Evolutionary conservation across 2,888 invertebrate genomes (phyloP).

Genomic region (Hyalella azteca): DNA sequence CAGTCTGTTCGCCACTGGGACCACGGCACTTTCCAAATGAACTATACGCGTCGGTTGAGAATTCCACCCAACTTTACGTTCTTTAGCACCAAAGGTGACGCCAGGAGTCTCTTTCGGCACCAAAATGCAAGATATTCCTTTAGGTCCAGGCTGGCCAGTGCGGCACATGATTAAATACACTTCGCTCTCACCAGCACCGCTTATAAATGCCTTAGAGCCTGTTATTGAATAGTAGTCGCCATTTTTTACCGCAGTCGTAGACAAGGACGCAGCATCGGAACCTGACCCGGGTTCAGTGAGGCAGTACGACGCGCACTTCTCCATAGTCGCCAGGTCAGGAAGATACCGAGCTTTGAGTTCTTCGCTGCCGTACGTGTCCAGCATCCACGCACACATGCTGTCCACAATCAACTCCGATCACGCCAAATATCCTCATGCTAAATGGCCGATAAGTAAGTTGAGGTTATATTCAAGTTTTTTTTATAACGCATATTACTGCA

Average conservation of each 20-base stretch:
- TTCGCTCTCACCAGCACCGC: slow-evolving; percentile 67
- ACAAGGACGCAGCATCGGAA: slow-evolving; percentile 67
- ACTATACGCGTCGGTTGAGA: slow-evolving; percentile 69
- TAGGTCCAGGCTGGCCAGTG: slow-evolving; percentile 66
- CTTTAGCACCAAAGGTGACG: slow-evolving; percentile 68
- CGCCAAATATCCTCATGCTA: too few relatives aligned
- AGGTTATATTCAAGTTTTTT: background rate
- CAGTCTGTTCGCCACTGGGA: slow-evolving; percentile 65
- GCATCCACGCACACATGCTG: slow-evolving; percentile 69
- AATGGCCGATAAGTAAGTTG: too few relatives aligned
- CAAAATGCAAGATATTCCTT: slow-evolving; percentile 68
- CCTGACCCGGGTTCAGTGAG: slow-evolving; percentile 68
- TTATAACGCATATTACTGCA: background rate
- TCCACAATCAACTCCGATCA: too few relatives aligned
- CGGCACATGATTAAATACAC: slow-evolving; percentile 69
- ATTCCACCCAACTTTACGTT: slow-evolving; percentile 69
- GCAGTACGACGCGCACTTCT: slow-evolving; percentile 67
- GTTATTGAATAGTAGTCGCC: slow-evolving; percentile 68
- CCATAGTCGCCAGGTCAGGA: slow-evolving; percentile 66
- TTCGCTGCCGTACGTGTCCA: slow-evolving; percentile 67
- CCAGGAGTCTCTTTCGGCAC: slow-evolving; percentile 67
- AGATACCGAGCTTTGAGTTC: slow-evolving; percentile 64
- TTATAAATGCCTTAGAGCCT: slow-evolving; percentile 69
- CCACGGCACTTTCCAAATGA: slow-evolving; percentile 68
- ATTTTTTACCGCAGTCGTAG: slow-evolving; percentile 65